Conservation (phyloP, 2,113 vertebrate genomes). For the Neolamprologus toae region DNA sequence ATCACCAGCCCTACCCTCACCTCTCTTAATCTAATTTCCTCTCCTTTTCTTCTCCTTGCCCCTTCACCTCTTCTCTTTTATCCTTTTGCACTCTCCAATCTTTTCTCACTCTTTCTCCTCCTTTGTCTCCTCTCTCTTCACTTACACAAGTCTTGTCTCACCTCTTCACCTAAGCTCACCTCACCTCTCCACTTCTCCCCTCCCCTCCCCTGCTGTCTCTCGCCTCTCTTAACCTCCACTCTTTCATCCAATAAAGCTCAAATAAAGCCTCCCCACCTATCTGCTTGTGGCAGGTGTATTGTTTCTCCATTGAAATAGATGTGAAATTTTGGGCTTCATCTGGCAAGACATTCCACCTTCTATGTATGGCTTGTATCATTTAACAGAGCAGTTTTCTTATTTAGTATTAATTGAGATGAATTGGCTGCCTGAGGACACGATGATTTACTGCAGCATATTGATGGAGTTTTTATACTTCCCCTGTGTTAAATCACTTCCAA, state of each 20-base stretch:
- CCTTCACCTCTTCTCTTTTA: background rate
- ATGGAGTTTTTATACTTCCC: constrained; percentile 13
- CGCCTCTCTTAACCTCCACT: constrained; percentile 7
- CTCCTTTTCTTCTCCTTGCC: background rate
- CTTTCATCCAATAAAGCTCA: background rate
- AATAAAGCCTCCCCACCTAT: background rate
- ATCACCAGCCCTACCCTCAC: background rate
- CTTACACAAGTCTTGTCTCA: background rate
- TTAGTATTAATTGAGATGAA: constrained; percentile 41
- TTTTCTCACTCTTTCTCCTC: background rate
- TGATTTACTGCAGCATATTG: constrained; percentile 28
- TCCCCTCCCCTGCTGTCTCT: background rate
- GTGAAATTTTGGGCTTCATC: constrained; percentile 11
- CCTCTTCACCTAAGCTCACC: background rate
- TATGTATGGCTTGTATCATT: background rate
- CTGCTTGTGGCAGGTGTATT: background rate
- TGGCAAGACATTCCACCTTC: background rate
- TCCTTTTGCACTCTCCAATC: background rate
- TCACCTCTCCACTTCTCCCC: background rate
- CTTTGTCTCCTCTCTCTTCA: background rate
- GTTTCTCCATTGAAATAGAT: background rate
- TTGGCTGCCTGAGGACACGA: background rate
- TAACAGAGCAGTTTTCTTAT: constrained; percentile 9
- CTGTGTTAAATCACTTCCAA: background rate
- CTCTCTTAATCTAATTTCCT: background rate